Evolutionary conservation across 2,113 vertebrate species (phyloP), one percentile per base, ranked within the genome.

Genomic region (Ictalurus furcatus): DNA sequence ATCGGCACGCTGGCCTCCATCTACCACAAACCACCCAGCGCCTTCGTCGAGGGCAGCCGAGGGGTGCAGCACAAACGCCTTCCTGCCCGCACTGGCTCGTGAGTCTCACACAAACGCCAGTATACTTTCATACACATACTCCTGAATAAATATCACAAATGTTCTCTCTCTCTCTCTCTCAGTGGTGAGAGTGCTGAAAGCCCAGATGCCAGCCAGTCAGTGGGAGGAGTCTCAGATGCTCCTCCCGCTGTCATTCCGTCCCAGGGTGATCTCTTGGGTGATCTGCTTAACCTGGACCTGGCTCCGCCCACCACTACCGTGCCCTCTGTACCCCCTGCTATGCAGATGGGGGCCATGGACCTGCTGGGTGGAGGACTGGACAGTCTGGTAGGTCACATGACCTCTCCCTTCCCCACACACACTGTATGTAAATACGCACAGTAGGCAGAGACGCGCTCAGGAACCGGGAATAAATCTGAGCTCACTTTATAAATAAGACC

Each of bases 1-100:
- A 99, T 99, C 0, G 98, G 98, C 14, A 99, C 98, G 0, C 94
- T 99, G 93, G 98, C 98, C 44, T 99, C 98, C 0, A 98, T 99
- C 90, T 99, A 99, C 92, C 98, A 99, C 95, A 99, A 99, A 93
- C 98, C 98, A 0, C 98, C 98, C 92, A 98, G 95, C 3, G 97
- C 98, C 92, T 99, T 99, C 30, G 98, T 99, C 91, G 98, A 99
- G 94, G 98, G 98, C 37, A 98, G 98, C 94, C 96, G 98, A 0
- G 98, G 98, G 0, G 96, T 98, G 0, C 96, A 97, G 90, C 98
- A 98, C 93, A 99, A 98, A 95, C 97, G 96, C 52, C 93, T 99
- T 84, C 97, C 97, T 0, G 97, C 97, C 0, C 96, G 97, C 11
- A 94, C 96, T 0, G 98, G 96, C 94, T 99, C 97, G 98, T 99